Evolutionary conservation across 2,888 invertebrate genomes (phyloP), one percentile per base, ranked within the genome.

Genomic region (Zygothrica quintamaculata): DNA sequence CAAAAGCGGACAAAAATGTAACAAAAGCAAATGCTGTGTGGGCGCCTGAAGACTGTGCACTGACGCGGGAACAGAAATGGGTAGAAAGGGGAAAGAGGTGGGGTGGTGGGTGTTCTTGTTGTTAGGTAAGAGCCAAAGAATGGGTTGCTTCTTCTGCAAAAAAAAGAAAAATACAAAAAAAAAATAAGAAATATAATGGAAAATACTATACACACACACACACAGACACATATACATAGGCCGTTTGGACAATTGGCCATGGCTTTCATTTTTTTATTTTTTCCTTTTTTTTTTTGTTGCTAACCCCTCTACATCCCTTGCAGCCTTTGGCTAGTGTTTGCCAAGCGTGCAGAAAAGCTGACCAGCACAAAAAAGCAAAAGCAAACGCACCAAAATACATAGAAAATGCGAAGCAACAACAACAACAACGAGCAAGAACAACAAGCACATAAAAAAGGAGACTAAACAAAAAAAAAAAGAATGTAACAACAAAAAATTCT

Each of bases 301-400:
- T 29, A 43, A 62, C 50, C 50, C 58, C 13, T 12, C 15, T 31
- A 31, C 3, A 0, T 11, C 13, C 1, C 22, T 1, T 6, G 8
- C 22, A 8, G 0, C 11, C 18, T 7, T 7, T 8, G 12, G 1
- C 37, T 6, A 0, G 11, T 84, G 71, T 78, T 77, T 74, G 65
- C 70, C 48, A 67, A 86, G 81, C 71, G 79, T 80, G 80, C 87
- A 87, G 85, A 80, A 80, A 80, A 80, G 80, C 80, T 80, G 80
- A 80, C 80, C 80, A 80, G 87, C 87, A 87, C 85, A 84, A 80
- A 87, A 85, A 33, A 61, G 62, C 56, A 34, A 40, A 58, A 59
- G 81, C 70, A 65, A 74, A 78, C 82, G 75, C 76, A 84, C 87
- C 52, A 77, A 86, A 79, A 84, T 80, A 86, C 66, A 79, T 79